Evolutionary conservation across 2,888 invertebrate genomes (phyloP).

Genomic region (Tetragonula carbonaria): DNA sequence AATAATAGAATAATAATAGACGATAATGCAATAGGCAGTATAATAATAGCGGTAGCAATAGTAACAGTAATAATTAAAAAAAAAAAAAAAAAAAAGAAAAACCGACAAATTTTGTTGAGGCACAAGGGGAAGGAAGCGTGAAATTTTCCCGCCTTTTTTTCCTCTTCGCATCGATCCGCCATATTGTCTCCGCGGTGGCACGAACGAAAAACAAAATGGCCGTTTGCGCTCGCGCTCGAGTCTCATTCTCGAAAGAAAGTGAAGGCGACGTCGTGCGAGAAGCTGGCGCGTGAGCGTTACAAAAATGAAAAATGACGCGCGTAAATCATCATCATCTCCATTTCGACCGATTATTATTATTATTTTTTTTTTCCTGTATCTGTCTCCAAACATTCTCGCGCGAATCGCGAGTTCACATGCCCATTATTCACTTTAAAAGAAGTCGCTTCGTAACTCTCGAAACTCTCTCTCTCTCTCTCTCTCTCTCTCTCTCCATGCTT

Average conservation of each 20-base stretch:
- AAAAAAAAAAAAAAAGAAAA: not conserved
- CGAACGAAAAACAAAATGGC: constrained; percentile 12
- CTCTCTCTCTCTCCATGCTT: not conserved
- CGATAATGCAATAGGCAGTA: constrained; percentile 12
- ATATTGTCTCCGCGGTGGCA: constrained; percentile 10
- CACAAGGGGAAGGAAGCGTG: constrained; percentile 52
- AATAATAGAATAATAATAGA: constrained; percentile 27
- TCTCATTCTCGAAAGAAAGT: constrained; percentile 1
- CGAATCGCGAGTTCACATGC: constrained; percentile 44
- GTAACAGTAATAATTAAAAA: constrained; percentile 22
- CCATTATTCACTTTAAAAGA: not conserved
- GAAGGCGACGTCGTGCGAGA: constrained; percentile 37
- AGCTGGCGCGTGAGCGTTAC: constrained; percentile 66
- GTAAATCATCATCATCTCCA: constrained; percentile 53
- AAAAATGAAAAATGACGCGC: constrained; percentile 73
- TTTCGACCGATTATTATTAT: constrained; percentile 54
- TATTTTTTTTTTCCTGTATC: constrained; percentile 52
- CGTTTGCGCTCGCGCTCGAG: not conserved
- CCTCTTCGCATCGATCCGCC: too few relatives aligned
- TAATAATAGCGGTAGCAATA: constrained; percentile 22
- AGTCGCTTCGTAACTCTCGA: not conserved
- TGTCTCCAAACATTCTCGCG: constrained; percentile 10
- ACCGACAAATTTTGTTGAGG: constrained; percentile 35
- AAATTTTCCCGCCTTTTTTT: not conserved
- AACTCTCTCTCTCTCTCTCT: not conserved